phyloP scores from a whole-genome alignment of 2,113 vertebrate genomes.

The Passer montanus region DNA sequence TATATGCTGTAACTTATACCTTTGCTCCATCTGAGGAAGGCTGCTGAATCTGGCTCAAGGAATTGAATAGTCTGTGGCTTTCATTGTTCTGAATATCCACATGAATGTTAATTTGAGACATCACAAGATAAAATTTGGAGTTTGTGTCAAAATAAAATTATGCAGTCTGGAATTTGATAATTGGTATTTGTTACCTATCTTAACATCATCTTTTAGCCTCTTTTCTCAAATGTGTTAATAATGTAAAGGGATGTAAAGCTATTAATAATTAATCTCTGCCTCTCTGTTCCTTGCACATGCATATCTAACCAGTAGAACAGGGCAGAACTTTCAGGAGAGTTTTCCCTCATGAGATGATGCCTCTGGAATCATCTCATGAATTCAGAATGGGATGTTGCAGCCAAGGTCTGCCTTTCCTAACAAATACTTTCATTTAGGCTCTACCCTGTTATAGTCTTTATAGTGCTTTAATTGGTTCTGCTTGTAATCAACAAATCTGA shows the following conservation, averaged over 20 bases:
- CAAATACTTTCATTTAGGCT: neutral
- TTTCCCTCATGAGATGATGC: neutral
- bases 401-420: neutral
- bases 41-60: neutral
- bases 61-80: neutral
- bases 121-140: neutral
- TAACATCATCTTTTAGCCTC: neutral
- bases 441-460: neutral
- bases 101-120: neutral
- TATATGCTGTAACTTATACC: neutral
- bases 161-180: neutral
- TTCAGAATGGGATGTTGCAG: neutral
- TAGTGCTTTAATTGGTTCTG: neutral
- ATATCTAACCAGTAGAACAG: neutral
- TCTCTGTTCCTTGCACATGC: neutral
- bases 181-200: neutral
- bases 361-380: neutral
- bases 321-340: neutral
- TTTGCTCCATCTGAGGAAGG: neutral
- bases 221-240: neutral
- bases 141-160: neutral
- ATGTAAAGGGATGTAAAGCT: neutral
- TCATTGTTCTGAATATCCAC: neutral
- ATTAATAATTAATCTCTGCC: neutral
- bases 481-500: neutral